These are phyloP conservation scores for Pseudoips prasinana DNA, from an alignment of 2,888 invertebrate species.

Conservation along the genomic window DNA sequence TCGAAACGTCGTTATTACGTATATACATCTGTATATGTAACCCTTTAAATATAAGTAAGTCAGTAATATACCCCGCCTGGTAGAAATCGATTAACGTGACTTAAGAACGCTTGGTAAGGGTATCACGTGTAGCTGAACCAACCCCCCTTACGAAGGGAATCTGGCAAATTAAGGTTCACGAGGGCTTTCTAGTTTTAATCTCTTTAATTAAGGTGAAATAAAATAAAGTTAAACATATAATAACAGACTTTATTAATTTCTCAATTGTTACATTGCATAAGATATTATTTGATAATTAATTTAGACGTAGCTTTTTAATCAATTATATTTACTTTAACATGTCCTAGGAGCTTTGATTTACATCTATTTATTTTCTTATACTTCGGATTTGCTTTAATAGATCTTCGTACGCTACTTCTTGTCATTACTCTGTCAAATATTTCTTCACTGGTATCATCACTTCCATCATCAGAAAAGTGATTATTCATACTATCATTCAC, in stretches of 20 bases:
- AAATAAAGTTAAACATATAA: not conserved
- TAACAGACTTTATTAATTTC: slow-evolving; percentile 20
- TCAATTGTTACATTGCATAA: slow-evolving; percentile 7
- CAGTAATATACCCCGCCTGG: too few species aligned
- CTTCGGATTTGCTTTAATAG: slow-evolving; percentile 76
- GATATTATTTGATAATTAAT: too few species aligned
- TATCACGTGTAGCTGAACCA: too few species aligned
- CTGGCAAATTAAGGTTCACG: too few species aligned
- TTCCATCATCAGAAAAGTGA: slow-evolving; percentile 75
- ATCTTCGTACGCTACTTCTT: slow-evolving; percentile 68
- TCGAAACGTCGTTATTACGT: too few species aligned
- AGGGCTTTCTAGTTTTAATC: too few species aligned
- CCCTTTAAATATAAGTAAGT: too few species aligned
- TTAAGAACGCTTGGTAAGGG: too few species aligned
- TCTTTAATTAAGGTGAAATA: too few species aligned
- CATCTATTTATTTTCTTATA: slow-evolving; percentile 74
- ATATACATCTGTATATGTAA: too few species aligned
- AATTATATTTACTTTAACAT: slow-evolving; percentile 73
- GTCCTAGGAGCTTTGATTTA: slow-evolving; percentile 72
- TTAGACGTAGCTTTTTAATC: slow-evolving; percentile 8
- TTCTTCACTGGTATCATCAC: slow-evolving; percentile 77
- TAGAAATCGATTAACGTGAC: too few species aligned
- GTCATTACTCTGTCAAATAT: slow-evolving; percentile 74
- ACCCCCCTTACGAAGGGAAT: too few species aligned
- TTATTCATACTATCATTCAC: slow-evolving; percentile 76